These are phyloP conservation scores for Palythoa grandis DNA, from an alignment of 92 coral and sea anemone species.

Conservation along the genomic window DNA sequence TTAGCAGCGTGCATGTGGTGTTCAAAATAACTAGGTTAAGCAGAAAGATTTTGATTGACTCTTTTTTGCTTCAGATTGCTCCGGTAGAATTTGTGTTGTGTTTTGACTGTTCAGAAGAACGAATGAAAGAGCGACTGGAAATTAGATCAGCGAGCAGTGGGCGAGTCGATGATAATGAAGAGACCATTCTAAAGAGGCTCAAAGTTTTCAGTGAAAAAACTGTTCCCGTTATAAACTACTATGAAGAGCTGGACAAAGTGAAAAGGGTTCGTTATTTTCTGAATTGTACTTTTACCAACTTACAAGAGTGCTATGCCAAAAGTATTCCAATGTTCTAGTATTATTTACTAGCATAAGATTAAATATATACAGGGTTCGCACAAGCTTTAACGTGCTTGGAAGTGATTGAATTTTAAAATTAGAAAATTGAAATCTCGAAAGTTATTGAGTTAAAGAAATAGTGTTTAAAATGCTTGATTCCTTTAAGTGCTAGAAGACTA, in stretches of 20 bases:
- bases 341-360: too few relatives aligned
- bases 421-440: too few relatives aligned
- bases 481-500: too few relatives aligned
- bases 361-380: too few relatives aligned
- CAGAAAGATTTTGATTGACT: too few relatives aligned
- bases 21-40: too few relatives aligned
- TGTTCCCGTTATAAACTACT: slow-evolving; percentile 80
- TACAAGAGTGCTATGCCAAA: background rate
- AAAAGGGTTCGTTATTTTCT: slow-evolving; percentile 67
- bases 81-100: slow-evolving; percentile 81
- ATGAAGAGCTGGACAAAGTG: slow-evolving; percentile 81
- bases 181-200: slow-evolving; percentile 82
- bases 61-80: slow-evolving; percentile 70
- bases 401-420: too few relatives aligned
- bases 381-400: too few relatives aligned
- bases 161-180: slow-evolving; percentile 93
- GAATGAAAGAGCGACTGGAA: slow-evolving; percentile 81
- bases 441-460: too few relatives aligned
- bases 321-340: too few relatives aligned
- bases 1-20: too few relatives aligned
- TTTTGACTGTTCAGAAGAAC: slow-evolving; percentile 86
- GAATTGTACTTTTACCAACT: background rate
- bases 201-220: slow-evolving; percentile 83
- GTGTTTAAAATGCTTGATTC: too few relatives aligned
- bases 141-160: slow-evolving; percentile 89